Base-by-base conservation (phyloP, 2,888 invertebrate genomes). In the Trichogramma dendrolimi region DNA sequence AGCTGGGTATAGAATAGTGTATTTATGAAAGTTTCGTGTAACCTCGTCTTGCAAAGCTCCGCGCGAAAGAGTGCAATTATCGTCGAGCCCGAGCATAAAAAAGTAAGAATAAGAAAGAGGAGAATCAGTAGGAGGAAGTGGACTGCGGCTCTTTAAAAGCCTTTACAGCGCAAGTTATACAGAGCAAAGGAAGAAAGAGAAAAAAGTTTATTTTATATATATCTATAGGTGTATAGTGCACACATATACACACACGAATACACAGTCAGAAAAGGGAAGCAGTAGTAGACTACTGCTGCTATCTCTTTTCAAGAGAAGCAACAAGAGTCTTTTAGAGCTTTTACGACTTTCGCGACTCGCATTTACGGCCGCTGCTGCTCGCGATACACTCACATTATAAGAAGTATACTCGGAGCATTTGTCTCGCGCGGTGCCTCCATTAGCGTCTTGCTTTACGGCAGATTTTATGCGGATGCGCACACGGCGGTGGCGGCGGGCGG, bases 321-420 rank as follows among this genome's bases (percentile, higher is more conserved):
- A 65, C 65, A 60, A 64, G 64, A 62, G 60, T 61, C 71, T 75
- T 75, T 76, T 75, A 75, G 73, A 71, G 71, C 71, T 70, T 72
- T 71, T 69, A 72, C 69, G 70, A 72, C 72, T 74, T 75, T 75
- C 75, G 72, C 63, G 73, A 74, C 68, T 61, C 64, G 62, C 67
- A 65, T 68, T 67, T 66, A 63, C 59, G 67, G 63, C 55, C 60
- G 57, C 61, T 65, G 56, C 54, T 51, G 39, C 56, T 55, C 43
- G 27, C 54, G 49, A 10, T 41, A 53, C 43, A 5, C 40, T 6
- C 43, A 39, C 41, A 42, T 7, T 50, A 59, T 59, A 55, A 58
- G 55, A 61, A 59, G 43, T 55, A 50, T 55, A 43, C 62, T 51
- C 47, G 52, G 14, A 55, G 61, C 54, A 62, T 64, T 64, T 64